Conservation (phyloP, 2,797 vertebrate genomes). For the Erpetoichthys calabaricus region DNA sequence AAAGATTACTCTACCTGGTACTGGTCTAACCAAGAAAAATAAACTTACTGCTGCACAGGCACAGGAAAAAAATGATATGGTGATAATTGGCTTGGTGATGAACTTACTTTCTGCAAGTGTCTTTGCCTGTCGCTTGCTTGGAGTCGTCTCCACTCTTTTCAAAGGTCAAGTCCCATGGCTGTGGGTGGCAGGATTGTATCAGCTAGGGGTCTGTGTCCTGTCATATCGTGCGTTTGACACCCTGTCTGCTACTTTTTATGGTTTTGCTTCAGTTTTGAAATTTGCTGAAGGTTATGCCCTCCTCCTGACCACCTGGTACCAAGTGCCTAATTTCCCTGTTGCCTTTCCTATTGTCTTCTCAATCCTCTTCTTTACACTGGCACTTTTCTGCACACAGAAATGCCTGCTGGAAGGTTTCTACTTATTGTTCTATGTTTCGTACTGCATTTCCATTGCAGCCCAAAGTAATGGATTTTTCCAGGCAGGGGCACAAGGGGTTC, state of each 20-base stretch:
- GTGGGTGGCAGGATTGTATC: constrained; percentile 63
- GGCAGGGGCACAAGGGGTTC: constrained; percentile 58
- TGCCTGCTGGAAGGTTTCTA: constrained; percentile 57
- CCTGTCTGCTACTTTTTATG: constrained; percentile 54
- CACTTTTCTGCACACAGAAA: constrained; percentile 50
- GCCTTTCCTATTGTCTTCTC: constrained; percentile 58
- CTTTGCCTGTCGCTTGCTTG: constrained; percentile 57
- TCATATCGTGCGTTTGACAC: constrained; percentile 54
- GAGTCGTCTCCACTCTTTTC: constrained; percentile 45
- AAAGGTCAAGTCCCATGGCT: constrained; percentile 67
- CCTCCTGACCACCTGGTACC: constrained; percentile 36
- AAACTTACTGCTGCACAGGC: constrained; percentile 14
- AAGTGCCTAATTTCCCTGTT: constrained; percentile 31
- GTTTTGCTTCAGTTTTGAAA: constrained; percentile 57
- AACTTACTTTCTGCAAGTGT: constrained; percentile 64
- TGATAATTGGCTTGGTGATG: constrained; percentile 44
- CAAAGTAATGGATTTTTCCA: constrained; percentile 52
- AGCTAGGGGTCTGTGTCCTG: constrained; percentile 55
- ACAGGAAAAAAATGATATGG: constrained; percentile 20
- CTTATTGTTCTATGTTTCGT: constrained; percentile 54
- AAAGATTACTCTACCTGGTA: constrained; percentile 42
- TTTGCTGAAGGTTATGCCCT: constrained; percentile 61
- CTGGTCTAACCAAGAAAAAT: constrained; percentile 23
- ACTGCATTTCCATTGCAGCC: constrained; percentile 58
- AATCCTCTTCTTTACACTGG: constrained; percentile 54